Base-by-base conservation (phyloP, 2,113 vertebrate genomes). In the Tragulus kanchil region DNA sequence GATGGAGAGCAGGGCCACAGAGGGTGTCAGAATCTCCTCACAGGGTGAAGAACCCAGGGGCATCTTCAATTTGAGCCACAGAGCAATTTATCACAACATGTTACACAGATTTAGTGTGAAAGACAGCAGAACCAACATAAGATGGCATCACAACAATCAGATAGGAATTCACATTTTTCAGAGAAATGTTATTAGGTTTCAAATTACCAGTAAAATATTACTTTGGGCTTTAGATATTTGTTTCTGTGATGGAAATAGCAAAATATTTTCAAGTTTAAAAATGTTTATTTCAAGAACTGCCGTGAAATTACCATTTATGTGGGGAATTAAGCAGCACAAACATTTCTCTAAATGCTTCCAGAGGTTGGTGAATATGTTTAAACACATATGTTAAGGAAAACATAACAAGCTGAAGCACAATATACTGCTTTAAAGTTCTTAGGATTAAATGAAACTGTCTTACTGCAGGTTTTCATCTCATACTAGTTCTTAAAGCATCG, bases 241-340 rank as follows among this genome's bases (percentile, higher is more conserved):
- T 90, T 97, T 97, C 92, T 93, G 61, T 93, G 94, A 97, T 97
- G 58, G 88, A 95, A 97, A 95, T 52, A 94, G 96, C 87, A 92
- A 97, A 98, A 96, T 94, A 96, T 95, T 97, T 96, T 96, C 92
- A 87, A 97, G 78, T 95, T 97, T 94, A 67, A 91, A 96, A 96
- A 97, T 96, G 93, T 97, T 98, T 98, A 97, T 96, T 98, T 97
- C 93, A 92, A 94, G 61, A 97, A 96, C 92, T 92, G 64, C 97
- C 97, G 97, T 98, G 97, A 98, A 98, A 98, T 98, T 97, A 82
- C 92, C 98, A 97, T 97, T 98, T 98, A 93, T 0, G 77, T 97
- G 96, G 94, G 82, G 97, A 97, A 97, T 98, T 97, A 97, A 90
- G 95, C 79, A 96, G 87, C 62, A 90, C 92, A 98, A 96, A 97